phyloP scores from a whole-genome alignment of 2,797 vertebrate species.

The Ispidina lecontei region DNA sequence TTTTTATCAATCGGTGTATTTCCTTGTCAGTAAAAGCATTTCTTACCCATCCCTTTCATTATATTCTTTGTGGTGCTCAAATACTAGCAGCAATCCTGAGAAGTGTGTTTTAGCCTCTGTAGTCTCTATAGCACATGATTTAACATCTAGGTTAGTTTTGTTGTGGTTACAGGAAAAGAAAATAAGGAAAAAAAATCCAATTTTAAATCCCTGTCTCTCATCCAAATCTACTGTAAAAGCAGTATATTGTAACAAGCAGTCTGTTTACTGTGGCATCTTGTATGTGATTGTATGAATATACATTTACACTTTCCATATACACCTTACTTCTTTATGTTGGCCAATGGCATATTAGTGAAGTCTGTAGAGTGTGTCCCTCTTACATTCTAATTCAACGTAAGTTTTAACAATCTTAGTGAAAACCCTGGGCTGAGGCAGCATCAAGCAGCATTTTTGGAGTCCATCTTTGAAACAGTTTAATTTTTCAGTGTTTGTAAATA shows the following conservation, averaged over 20 bases:
- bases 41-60: neutral
- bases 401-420: neutral
- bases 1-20: constrained; percentile 9
- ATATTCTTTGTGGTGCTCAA: constrained; percentile 54
- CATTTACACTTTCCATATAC: neutral
- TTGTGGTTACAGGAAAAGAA: constrained; percentile 60
- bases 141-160: constrained; percentile 35
- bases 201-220: constrained; percentile 81
- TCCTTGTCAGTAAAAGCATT: neutral
- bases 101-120: constrained; percentile 29
- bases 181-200: constrained; percentile 27
- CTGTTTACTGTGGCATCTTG: constrained; percentile 72
- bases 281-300: neutral
- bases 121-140: constrained; percentile 20
- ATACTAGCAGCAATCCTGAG: constrained; percentile 10
- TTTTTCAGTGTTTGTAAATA: neutral
- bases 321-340: constrained; percentile 42
- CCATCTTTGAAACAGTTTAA: neutral
- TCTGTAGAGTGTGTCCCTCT: neutral
- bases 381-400: neutral
- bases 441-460: neutral
- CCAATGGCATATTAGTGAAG: constrained; percentile 61
- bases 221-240: constrained; percentile 58
- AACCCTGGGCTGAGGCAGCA: neutral
- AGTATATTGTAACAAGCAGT: neutral